phyloP scores from a whole-genome alignment of 2,113 vertebrate genomes.

The Saimiri boliviensis region DNA sequence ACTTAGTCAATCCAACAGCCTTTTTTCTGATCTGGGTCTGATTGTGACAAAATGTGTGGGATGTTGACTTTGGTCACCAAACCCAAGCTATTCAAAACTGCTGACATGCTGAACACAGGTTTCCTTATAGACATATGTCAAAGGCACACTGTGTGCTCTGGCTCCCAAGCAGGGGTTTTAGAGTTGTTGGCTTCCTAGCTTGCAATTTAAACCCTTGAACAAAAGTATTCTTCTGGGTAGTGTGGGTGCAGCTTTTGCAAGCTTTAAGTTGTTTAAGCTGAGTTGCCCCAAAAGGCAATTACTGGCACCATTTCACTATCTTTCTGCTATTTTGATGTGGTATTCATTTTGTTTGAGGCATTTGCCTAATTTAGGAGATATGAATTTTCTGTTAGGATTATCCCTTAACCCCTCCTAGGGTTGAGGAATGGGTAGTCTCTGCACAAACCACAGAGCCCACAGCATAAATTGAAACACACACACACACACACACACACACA shows the following conservation, averaged over 20 bases:
- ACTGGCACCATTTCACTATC: constrained; percentile 61
- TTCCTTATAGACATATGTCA: constrained; percentile 37
- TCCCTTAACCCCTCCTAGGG: neutral
- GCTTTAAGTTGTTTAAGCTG: constrained; percentile 61
- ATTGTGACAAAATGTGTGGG: constrained; percentile 43
- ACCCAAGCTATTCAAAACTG: constrained; percentile 52
- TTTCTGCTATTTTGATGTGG: constrained; percentile 65
- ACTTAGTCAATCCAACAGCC: neutral
- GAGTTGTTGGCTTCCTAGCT: constrained; percentile 44
- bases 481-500: too few species aligned
- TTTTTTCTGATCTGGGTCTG: constrained; percentile 19
- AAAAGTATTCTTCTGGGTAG: constrained; percentile 60
- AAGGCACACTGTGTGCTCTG: neutral
- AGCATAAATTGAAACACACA: constrained; percentile 34
- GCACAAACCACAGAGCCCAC: constrained; percentile 54
- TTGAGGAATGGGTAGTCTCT: constrained; percentile 35
- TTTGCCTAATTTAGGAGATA: constrained; percentile 62
- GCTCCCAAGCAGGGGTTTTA: constrained; percentile 37
- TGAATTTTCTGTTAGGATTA: constrained; percentile 54
- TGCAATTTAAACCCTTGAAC: constrained; percentile 64
- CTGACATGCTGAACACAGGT: constrained; percentile 9
- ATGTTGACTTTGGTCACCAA: constrained; percentile 65
- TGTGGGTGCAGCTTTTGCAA: constrained; percentile 57
- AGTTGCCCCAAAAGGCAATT: constrained; percentile 67
- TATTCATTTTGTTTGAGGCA: constrained; percentile 58